Percentiles rank a stretch among this genome's conserved stretches.
Conservation (phyloP, 2,888 invertebrate genomes). For the Rhingia campestris region DNA sequence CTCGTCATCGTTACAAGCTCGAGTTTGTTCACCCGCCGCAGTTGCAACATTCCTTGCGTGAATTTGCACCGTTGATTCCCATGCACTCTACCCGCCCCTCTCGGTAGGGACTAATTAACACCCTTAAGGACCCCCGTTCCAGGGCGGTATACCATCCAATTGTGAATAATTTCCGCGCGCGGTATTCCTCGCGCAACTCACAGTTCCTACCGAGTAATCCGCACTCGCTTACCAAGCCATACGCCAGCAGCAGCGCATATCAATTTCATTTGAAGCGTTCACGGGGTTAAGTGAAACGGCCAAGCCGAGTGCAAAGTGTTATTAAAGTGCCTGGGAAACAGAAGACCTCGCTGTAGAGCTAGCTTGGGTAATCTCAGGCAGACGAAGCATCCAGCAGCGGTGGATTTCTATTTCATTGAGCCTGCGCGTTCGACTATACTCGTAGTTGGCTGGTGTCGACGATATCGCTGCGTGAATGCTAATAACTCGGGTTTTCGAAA, state of each 20-base stretch:
- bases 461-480: conserved; percentile 40
- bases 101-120: conserved; percentile 69
- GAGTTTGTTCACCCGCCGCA: conserved; percentile 66
- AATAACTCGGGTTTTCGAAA: conserved; percentile 25
- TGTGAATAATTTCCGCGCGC: conserved; percentile 52
- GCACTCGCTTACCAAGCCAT: conserved; percentile 69
- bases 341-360: conserved; percentile 50
- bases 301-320: conserved; percentile 76
- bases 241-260: conserved; percentile 67
- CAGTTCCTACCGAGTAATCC: conserved; percentile 41
- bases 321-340: conserved; percentile 78
- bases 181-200: conserved; percentile 33
- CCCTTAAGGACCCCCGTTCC: conserved; percentile 51
- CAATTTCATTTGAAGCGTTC: conserved; percentile 74
- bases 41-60: conserved; percentile 38
- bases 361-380: conserved; percentile 67
- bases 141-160: conserved; percentile 43
- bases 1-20: conserved; percentile 61
- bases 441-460: conserved; percentile 54
- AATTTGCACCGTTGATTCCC: conserved; percentile 67
- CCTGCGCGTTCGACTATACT: conserved; percentile 26
- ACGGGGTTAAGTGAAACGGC: conserved; percentile 77
- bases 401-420: conserved; percentile 20
- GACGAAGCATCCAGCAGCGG: conserved; percentile 9
- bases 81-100: conserved; percentile 15